phyloP scores from a whole-genome alignment of 2,113 vertebrate genomes.

The Taurulus bubalis region DNA sequence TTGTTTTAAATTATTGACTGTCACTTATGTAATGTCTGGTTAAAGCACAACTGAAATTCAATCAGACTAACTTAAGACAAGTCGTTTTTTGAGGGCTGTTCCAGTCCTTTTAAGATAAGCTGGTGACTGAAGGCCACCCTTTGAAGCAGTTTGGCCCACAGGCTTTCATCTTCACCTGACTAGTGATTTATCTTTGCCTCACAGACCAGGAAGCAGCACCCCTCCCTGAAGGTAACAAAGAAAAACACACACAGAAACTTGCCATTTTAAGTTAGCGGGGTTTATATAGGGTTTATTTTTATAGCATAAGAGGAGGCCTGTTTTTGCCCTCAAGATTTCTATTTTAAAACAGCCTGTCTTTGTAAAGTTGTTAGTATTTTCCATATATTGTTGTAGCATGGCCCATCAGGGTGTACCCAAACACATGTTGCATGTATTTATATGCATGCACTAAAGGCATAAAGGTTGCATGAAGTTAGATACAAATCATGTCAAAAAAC shows the following conservation, averaged over 20 bases:
- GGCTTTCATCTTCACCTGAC: slow-evolving; percentile 79
- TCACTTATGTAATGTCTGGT: neutral
- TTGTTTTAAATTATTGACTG: neutral
- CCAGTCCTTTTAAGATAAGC: slow-evolving; percentile 72
- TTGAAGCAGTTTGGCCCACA: slow-evolving; percentile 72
- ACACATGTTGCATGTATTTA: neutral
- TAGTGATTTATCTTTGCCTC: slow-evolving; percentile 75
- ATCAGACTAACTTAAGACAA: slow-evolving; percentile 51
- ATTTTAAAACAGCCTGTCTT: slow-evolving; percentile 10
- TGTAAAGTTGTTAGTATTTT: neutral
- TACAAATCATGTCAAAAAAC: neutral
- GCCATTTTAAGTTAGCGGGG: slow-evolving; percentile 38
- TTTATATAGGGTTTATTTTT: slow-evolving; percentile 17
- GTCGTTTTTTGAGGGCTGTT: slow-evolving; percentile 57
- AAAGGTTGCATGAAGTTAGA: neutral
- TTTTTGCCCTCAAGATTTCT: neutral
- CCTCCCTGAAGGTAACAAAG: slow-evolving; percentile 65
- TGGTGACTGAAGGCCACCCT: slow-evolving; percentile 71
- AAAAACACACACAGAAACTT: slow-evolving; percentile 58
- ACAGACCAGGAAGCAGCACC: slow-evolving; percentile 64
- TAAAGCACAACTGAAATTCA: slow-evolving; percentile 48
- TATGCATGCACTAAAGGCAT: neutral
- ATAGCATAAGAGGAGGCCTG: neutral
- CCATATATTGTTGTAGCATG: neutral
- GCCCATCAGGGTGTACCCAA: neutral